Evolutionary conservation across 2,888 invertebrate species (phyloP), one percentile per base, ranked within the genome.

Genomic region (Criorhina ranunculi): DNA sequence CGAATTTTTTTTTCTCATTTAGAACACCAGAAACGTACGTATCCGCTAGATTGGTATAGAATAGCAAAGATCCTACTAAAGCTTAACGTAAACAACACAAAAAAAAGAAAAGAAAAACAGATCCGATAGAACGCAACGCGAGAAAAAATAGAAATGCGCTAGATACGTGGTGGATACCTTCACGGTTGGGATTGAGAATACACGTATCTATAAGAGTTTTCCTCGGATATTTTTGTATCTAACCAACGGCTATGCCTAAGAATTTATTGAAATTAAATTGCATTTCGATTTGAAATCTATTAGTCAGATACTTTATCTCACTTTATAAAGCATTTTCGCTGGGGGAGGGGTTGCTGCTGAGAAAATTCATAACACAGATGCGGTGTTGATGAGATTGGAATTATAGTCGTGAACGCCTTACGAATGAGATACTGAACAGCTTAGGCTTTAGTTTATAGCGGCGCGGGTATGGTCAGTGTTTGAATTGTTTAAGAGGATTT

Each of bases 221-320:
- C 9, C 17, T 19, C 9, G n/a, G 9, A 6, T 31, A 17, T 12
- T 33, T 46, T 19, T 33, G 17, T 17, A 46, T 46, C 57, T 44
- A n/a, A 15, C 29, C 49, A 59, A 70, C 57, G 46, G 44, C 44
- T 70, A 3, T 6, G 51, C 24, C n/a, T 62, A 37, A 64, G 37
- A 73, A 55, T 59, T 24, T 62, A 75, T 80, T 60, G 51, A 76
- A 77, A 70, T 59, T 70, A 70, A 82, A 82, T 82, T 70, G 64
- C 81, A 77, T 70, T 64, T 51, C 19, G 44, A 82, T 76, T 70
- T 70, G 40, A 77, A 76, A 76, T 64, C 81, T 53, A 82, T 82
- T 81, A 76, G 59, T 7, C 11, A 76, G 59, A 77, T 57, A 81
- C 69, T 80, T 80, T 80, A 67, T 75, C 24, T 49, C 33, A 44